Evolutionary conservation across 2,888 invertebrate species (phyloP), one percentile per base, ranked within the genome.

Genomic region (Hetaerina titia): DNA sequence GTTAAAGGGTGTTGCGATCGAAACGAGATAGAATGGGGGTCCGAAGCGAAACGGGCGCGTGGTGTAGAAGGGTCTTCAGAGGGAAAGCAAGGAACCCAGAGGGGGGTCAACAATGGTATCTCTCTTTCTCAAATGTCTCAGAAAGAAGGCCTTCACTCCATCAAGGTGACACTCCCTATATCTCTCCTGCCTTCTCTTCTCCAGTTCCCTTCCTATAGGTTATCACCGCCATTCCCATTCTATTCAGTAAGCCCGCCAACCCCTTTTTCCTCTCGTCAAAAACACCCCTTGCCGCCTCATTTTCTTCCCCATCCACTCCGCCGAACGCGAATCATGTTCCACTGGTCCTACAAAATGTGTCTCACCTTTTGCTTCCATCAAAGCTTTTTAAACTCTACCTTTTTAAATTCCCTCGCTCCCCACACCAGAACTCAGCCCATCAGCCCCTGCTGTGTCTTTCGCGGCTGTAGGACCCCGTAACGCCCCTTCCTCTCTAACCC

Each of bases 51-150:
- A 45, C 4, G 45, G 45, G 45, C 45, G 45, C 45, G 45, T 45
- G 45, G 45, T 45, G 45, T 45, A 19, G 64, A 64, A 64, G 64
- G 64, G 19, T 15, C 45, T 19, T 69, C 17, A 69, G 69, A 69
- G 69, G 19, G 7, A 6, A 7, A n/a, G 69, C 60, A 60, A n/a
- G n/a, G 69, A n/a, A 2, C 8, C 19, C 19, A 31, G 90, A 19
- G 22, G 25, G 6, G 90, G 90, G 90, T 69, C 69, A 90, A 90
- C 90, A 90, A 90, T 90, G 90, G 90, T 90, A 90, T 90, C 90
- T 63, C 90, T 90, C 64, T 90, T 64, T 90, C 90, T 90, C 64
- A 64, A 90, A 90, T 64, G 90, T 90, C 90, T 90, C 64, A n/a
- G 31, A 45, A 64, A 64, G 90, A 64, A 90, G 90, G 45, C 31